Conservation (phyloP, 2,113 vertebrate species). For the Psophia crepitans region DNA sequence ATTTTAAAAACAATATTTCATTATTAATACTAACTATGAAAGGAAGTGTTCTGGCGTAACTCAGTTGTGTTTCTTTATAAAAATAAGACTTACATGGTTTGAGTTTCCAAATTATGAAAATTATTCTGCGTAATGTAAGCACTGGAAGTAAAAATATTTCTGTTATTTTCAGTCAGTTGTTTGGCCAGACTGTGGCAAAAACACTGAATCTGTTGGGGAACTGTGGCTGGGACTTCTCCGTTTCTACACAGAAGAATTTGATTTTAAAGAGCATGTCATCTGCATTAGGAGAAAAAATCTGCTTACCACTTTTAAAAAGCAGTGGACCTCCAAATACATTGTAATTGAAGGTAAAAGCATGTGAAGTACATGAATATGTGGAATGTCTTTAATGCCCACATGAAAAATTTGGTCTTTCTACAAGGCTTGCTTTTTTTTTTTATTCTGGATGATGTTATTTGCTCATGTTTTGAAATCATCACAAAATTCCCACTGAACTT, state of each 20-base stretch:
- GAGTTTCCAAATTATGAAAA: neutral
- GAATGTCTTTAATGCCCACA: neutral
- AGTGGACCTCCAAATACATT: constrained; percentile 96
- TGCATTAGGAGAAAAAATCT: constrained; percentile 85
- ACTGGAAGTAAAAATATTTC: neutral
- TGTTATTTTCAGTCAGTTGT: constrained; percentile 71
- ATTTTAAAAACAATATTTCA: neutral
- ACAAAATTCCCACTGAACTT: neutral
- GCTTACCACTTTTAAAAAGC: constrained; percentile 97
- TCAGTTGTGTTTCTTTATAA: neutral
- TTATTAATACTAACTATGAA: neutral
- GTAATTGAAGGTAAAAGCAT: constrained; percentile 88
- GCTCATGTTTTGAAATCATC: neutral
- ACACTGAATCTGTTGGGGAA: constrained; percentile 87
- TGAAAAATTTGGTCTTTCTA: neutral
- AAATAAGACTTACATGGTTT: neutral
- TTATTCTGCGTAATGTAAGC: neutral
- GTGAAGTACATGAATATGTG: neutral
- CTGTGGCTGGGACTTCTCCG: constrained; percentile 92
- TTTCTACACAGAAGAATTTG: constrained; percentile 94
- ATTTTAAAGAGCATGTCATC: constrained; percentile 94
- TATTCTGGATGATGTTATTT: neutral
- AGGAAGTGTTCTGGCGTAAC: neutral
- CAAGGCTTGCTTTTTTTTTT: neutral
- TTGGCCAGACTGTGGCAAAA: constrained; percentile 85